Conservation (phyloP, 2,113 vertebrate genomes). For the Micromys minutus region DNA sequence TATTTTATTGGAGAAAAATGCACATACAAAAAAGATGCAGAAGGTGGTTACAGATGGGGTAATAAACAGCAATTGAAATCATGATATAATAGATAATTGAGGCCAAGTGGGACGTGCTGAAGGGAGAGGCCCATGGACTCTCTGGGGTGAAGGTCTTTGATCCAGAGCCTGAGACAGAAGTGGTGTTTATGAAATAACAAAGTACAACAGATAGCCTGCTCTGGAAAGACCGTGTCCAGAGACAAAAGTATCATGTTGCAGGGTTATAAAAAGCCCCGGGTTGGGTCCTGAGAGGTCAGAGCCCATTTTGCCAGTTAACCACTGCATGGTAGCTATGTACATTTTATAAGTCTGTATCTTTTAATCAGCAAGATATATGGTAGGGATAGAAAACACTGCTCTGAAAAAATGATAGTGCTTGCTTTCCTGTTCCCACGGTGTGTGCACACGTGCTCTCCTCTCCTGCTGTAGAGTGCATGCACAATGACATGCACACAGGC, state of each 20-base stretch:
- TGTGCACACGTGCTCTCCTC: background rate
- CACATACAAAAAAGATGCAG: background rate
- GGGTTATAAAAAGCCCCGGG: constrained; percentile 8
- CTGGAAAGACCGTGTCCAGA: background rate
- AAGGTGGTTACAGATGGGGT: background rate
- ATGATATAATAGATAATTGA: background rate
- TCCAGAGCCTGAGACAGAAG: background rate
- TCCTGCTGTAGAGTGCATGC: background rate
- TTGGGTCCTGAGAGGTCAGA: constrained; percentile 4
- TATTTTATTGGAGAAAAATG: background rate
- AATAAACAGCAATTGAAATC: background rate
- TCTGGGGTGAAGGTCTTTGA: background rate
- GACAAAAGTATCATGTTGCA: constrained; percentile 39
- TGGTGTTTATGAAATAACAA: background rate
- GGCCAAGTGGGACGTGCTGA: background rate
- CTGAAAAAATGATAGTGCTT: background rate
- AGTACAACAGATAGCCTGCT: background rate
- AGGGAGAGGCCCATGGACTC: background rate
- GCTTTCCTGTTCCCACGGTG: background rate
- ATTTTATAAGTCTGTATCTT: background rate
- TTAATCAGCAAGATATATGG: constrained; percentile 14
- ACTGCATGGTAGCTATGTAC: background rate
- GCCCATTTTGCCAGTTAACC: constrained; percentile 29
- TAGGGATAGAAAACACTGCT: background rate
- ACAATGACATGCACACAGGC: background rate